Conservation (phyloP, 2,113 vertebrate species). For the Podiceps cristatus region DNA sequence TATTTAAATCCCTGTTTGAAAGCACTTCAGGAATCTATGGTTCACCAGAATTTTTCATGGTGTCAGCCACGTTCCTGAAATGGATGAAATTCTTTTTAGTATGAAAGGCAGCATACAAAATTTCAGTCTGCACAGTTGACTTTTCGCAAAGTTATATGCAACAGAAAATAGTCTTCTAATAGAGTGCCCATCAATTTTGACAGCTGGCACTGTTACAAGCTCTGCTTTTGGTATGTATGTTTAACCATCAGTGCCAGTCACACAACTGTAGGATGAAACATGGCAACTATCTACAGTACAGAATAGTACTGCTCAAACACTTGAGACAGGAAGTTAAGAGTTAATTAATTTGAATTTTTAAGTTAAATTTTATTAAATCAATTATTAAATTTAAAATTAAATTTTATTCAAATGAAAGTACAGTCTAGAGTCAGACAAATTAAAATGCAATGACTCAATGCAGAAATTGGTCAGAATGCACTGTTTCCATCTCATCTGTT, state of each 20-base stretch:
- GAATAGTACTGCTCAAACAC: neutral
- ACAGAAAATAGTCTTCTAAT: neutral
- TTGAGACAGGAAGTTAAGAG: neutral
- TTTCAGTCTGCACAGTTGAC: neutral
- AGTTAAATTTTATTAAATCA: too few species aligned
- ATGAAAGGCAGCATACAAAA: neutral
- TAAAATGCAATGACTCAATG: neutral
- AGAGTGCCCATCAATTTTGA: neutral
- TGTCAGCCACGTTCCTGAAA: neutral
- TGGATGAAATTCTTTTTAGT: neutral
- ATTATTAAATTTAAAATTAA: too few species aligned
- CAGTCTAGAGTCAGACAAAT: neutral
- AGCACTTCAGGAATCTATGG: neutral
- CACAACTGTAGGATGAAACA: neutral
- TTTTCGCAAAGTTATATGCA: neutral
- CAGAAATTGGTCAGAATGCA: neutral
- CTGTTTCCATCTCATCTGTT: neutral
- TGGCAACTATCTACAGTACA: neutral
- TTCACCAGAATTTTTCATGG: neutral
- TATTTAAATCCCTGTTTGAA: neutral
- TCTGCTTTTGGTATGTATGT: neutral
- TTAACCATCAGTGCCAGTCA: neutral
- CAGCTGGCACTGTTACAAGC: neutral
- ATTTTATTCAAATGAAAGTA: neutral
- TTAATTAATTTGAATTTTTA: too few species aligned